These are phyloP conservation scores for Aplodontia rufa DNA, from an alignment of 2,113 vertebrate species.

Conservation along the genomic window DNA sequence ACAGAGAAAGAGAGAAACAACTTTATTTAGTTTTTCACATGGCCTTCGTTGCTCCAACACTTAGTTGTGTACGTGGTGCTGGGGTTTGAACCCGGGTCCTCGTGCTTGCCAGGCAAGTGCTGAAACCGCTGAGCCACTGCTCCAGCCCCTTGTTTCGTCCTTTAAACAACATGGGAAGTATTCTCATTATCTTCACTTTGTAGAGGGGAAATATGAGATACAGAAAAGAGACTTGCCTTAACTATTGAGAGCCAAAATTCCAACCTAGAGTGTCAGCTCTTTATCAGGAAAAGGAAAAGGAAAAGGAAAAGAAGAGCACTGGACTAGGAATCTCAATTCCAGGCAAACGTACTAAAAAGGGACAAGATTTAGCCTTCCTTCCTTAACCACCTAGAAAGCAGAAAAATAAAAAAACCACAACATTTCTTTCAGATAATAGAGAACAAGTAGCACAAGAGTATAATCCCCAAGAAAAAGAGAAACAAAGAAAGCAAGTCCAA, in stretches of 20 bases:
- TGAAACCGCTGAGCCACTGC: too few species aligned
- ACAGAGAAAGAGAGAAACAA: too few species aligned
- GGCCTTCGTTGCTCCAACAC: too few species aligned
- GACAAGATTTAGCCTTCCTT: not conserved
- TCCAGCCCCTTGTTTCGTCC: too few species aligned
- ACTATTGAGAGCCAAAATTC: conserved; percentile 27
- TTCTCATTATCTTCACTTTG: not conserved
- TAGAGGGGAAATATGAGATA: not conserved
- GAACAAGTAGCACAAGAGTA: not conserved
- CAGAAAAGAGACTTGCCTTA: conserved; percentile 19
- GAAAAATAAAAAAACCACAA: not conserved
- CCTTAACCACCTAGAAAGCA: conserved; percentile 3
- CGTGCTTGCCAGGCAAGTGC: too few species aligned
- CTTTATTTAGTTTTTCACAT: too few species aligned
- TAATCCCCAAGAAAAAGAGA: conserved; percentile 11
- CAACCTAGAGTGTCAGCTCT: not conserved
- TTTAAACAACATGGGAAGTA: not conserved
- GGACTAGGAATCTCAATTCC: not conserved
- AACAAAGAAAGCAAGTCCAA: not conserved
- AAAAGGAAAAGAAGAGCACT: not conserved
- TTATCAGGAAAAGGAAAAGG: conserved; percentile 15
- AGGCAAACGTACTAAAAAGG: not conserved
- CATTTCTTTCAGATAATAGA: not conserved
- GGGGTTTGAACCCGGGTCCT: too few species aligned
- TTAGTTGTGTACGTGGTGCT: too few species aligned